Evolutionary conservation across 1,140 invertebrate genomes (phyloP), one percentile per base, ranked within the genome.

Genomic region (Andrena cerasifolii): DNA sequence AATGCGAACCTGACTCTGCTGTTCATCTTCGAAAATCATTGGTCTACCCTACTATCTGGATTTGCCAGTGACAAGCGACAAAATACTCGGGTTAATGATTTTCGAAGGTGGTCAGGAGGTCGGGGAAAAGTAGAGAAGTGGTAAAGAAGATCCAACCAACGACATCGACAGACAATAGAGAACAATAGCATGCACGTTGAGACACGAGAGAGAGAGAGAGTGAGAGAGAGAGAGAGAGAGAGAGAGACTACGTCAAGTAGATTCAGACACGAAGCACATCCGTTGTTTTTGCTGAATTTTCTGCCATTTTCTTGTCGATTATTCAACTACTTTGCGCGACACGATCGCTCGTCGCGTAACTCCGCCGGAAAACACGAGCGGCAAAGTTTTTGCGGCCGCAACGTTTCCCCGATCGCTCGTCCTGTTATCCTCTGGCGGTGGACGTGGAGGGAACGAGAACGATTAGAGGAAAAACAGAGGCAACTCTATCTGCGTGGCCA

Each of bases 1-100:
- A 62, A 59, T 59, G 28, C 74, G 74, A 80, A 62, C 54, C 47
- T 26, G 56, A 45, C 72, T 24, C 36, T 12, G 58, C 43, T 53
- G 58, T 36, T 47, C 62, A 62, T 82, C 80, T 68, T 82, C 67
- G 81, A 74, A 73, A 68, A 83, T 83, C 49, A 78, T n/a, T n/a
- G n/a, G n/a, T n/a, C n/a, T n/a, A n/a, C n/a, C n/a, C n/a, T n/a
- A n/a, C n/a, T n/a, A n/a, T n/a, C n/a, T n/a, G n/a, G n/a, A n/a
- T n/a, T n/a, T n/a, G n/a, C n/a, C n/a, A n/a, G n/a, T n/a, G n/a
- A n/a, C n/a, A n/a, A n/a, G n/a, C n/a, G n/a, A n/a, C n/a, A n/a
- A n/a, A n/a, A n/a, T 40, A 24, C 45, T 61, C 62, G 28, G 47
- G 28, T 75, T 24, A 63, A 21, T 53, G 76, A 83, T 74, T 67